Evolutionary conservation across 2,113 vertebrate genomes (phyloP).

Genomic region (Anhinga rufa): DNA sequence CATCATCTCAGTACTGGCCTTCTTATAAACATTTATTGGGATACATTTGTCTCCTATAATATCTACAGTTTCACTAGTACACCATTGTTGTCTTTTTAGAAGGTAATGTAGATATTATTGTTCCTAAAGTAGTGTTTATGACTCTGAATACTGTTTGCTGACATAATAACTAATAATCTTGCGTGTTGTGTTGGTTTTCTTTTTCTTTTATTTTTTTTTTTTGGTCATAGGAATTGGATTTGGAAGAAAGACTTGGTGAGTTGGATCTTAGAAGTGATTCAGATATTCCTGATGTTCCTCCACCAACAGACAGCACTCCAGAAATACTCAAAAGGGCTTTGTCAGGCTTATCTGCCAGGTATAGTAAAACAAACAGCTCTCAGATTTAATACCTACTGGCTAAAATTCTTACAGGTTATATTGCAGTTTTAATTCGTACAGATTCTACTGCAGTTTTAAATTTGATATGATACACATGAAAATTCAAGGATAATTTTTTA

Average conservation of each 20-base stretch:
- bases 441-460: neutral
- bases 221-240: constrained; percentile 79
- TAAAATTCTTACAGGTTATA: neutral
- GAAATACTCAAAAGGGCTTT: constrained; percentile 91
- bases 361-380: constrained; percentile 4
- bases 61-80: neutral
- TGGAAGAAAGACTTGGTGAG: constrained; percentile 84
- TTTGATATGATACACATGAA: neutral
- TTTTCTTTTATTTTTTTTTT: neutral
- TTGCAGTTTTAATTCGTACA: neutral
- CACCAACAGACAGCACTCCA: constrained; percentile 88
- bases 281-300: constrained; percentile 78
- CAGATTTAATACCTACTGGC: neutral
- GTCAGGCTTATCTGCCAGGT: constrained; percentile 94
- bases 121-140: neutral
- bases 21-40: neutral
- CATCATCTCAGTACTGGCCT: neutral
- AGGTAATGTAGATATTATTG: neutral
- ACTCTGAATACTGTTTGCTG: neutral
- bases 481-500: neutral
- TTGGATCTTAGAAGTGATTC: constrained; percentile 76
- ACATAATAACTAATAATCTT: neutral
- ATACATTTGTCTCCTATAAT: neutral
- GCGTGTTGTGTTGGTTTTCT: neutral
- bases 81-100: neutral